Conservation (phyloP, 2,888 invertebrate genomes). For the Salticus scenicus region DNA sequence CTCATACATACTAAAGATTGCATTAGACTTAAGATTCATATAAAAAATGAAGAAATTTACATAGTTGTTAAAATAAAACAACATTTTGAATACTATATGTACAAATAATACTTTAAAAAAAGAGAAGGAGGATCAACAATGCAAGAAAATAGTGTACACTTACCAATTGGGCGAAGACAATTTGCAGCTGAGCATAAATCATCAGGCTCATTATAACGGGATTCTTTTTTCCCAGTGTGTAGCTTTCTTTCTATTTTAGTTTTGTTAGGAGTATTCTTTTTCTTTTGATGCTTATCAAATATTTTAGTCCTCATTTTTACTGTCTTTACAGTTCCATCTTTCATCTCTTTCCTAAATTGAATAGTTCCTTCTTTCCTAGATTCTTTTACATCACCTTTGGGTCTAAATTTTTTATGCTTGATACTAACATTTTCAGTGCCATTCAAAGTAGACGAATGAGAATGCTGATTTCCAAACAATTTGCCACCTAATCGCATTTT, state of each 20-base stretch:
- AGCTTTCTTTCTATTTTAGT: constrained; percentile 20
- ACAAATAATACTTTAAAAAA: too few species aligned
- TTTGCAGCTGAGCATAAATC: constrained; percentile 74
- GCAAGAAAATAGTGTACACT: constrained; percentile 13
- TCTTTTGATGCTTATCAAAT: constrained; percentile 32
- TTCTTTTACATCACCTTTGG: constrained; percentile 71
- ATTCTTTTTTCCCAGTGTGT: constrained; percentile 28
- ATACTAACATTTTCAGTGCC: background rate
- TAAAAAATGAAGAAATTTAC: too few species aligned
- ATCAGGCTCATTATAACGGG: constrained; percentile 64
- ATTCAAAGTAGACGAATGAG: background rate
- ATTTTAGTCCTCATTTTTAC: constrained; percentile 66
- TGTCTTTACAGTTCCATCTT: constrained; percentile 45
- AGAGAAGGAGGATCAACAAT: too few species aligned
- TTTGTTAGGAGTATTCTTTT: constrained; percentile 8
- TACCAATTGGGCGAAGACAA: constrained; percentile 75
- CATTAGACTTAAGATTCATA: too few species aligned
- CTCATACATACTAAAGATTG: too few species aligned
- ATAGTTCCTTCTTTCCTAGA: constrained; percentile 71
- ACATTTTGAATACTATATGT: too few species aligned
- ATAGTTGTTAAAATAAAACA: too few species aligned
- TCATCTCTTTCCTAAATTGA: constrained; percentile 51
- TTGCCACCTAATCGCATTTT: constrained; percentile 73
- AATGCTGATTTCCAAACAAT: constrained; percentile 20
- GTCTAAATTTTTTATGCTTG: constrained; percentile 51